Evolutionary conservation across 2,888 invertebrate genomes (phyloP).

Genomic region (Diogma glabrata): DNA sequence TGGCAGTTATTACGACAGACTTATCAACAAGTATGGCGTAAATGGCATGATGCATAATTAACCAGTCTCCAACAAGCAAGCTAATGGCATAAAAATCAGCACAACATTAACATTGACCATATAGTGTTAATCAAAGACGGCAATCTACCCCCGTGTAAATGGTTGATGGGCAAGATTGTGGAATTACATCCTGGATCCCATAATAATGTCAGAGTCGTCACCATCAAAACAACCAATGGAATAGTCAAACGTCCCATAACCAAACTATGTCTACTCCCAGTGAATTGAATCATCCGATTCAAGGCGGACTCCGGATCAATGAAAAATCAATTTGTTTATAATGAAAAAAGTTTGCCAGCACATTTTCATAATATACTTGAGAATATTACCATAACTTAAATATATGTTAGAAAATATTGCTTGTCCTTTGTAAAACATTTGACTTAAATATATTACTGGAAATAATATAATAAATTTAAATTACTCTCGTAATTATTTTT

Average conservation of each 20-base stretch:
- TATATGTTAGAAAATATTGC: too few relatives aligned
- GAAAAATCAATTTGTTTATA: too few relatives aligned
- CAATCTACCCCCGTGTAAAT: background rate
- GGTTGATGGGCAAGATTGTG: background rate
- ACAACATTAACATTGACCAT: slow-evolving; percentile 17
- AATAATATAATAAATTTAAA: too few relatives aligned
- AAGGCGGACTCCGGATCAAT: background rate
- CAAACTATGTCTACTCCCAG: slow-evolving; percentile 13
- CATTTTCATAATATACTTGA: too few relatives aligned
- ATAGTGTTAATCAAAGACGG: slow-evolving; percentile 23
- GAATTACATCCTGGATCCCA: background rate
- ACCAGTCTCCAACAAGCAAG: slow-evolving; percentile 20
- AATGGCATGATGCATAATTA: slow-evolving; percentile 23
- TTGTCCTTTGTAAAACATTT: too few relatives aligned
- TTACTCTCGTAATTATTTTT: too few relatives aligned
- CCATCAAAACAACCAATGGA: background rate
- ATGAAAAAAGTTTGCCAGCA: too few relatives aligned
- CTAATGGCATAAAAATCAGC: slow-evolving; percentile 21
- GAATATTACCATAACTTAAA: too few relatives aligned
- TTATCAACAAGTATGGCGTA: background rate
- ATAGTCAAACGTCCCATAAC: background rate
- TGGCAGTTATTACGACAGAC: too few relatives aligned
- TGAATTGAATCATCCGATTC: background rate
- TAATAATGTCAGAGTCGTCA: background rate
- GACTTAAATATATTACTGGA: too few relatives aligned